These are phyloP conservation scores for Phrynocephalus guinanensis DNA, from an alignment of 2,797 vertebrate species.

Conservation along the genomic window DNA sequence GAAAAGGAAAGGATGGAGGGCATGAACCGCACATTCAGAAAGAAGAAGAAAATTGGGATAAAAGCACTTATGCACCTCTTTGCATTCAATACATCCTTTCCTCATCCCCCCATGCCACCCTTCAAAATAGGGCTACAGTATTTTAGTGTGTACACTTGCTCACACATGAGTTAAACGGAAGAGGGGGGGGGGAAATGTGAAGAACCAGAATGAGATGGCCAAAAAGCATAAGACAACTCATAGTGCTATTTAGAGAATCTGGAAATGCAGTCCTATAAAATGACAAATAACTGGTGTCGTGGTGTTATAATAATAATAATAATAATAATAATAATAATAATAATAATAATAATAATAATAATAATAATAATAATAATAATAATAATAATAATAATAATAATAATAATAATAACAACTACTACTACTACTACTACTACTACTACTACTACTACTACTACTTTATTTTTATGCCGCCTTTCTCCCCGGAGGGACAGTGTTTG, in stretches of 20 bases:
- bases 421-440: too few species aligned
- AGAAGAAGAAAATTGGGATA: background rate
- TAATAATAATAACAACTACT: too few species aligned
- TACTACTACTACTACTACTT: too few species aligned
- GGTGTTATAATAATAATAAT: too few species aligned
- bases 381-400: too few species aligned
- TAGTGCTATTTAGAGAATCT: background rate
- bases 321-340: too few species aligned
- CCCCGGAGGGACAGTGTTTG: slow-evolving; percentile 34
- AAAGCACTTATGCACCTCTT: background rate
- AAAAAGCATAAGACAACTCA: background rate
- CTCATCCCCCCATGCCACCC: too few species aligned
- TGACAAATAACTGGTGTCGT: background rate
- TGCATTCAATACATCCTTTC: background rate
- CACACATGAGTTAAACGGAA: background rate
- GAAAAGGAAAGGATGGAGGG: background rate
- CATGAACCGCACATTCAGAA: background rate
- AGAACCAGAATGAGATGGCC: background rate
- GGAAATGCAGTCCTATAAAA: background rate
- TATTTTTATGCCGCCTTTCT: too few species aligned
- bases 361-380: too few species aligned
- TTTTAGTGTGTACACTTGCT: background rate
- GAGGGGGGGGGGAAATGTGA: background rate
- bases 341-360: too few species aligned
- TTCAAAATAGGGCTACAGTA: background rate